Evolutionary conservation across 2,888 invertebrate species (phyloP).

Genomic region (Orchesellides sinensis): DNA sequence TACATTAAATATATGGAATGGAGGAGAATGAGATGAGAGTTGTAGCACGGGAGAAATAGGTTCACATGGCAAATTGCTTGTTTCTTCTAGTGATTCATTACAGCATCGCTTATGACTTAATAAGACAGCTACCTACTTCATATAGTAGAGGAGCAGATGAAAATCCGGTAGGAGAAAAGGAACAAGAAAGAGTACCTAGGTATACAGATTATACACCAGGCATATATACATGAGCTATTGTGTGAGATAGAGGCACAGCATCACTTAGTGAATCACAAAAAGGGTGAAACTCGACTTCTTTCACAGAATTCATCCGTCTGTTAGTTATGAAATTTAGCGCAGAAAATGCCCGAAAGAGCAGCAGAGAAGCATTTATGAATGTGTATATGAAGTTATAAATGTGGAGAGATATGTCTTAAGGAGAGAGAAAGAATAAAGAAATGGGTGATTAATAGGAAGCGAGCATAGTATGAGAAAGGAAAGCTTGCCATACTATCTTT

Average conservation of each 20-base stretch:
- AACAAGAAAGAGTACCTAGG: constrained; percentile 23
- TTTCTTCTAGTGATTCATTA: constrained; percentile 54
- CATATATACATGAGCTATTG: constrained; percentile 38
- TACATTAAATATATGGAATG: too few species aligned
- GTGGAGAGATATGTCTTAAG: constrained; percentile 13
- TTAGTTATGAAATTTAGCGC: constrained; percentile 46
- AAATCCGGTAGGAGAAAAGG: neutral
- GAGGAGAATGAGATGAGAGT: neutral
- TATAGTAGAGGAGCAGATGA: neutral
- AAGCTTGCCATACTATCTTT: constrained; percentile 42
- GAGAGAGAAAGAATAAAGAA: constrained; percentile 53
- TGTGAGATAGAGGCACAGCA: constrained; percentile 31
- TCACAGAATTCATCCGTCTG: constrained; percentile 54
- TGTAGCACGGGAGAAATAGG: neutral
- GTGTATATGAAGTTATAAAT: constrained; percentile 2
- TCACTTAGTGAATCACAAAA: constrained; percentile 55
- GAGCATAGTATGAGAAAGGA: constrained; percentile 20
- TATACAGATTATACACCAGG: neutral
- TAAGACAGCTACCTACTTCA: constrained; percentile 46
- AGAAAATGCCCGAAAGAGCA: constrained; percentile 44
- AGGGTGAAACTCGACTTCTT: constrained; percentile 46
- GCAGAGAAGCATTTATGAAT: constrained; percentile 16
- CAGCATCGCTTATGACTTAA: constrained; percentile 51
- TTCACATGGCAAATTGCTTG: constrained; percentile 45
- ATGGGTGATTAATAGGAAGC: constrained; percentile 63